phyloP scores from a whole-genome alignment of 2,888 invertebrate genomes.

The Lasioglossum lativentre region DNA sequence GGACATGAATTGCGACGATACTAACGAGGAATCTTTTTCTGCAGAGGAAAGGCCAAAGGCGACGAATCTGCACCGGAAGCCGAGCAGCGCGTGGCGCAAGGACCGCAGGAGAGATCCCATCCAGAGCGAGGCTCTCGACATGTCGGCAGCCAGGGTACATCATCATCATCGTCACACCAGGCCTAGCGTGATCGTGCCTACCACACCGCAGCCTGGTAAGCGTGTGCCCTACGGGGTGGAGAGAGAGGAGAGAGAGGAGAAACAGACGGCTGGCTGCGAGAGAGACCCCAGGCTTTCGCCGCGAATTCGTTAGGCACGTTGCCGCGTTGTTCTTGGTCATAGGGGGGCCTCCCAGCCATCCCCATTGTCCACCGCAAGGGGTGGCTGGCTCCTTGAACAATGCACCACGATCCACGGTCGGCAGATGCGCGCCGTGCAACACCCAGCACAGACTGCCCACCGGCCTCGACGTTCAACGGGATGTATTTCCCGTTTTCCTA shows the following conservation, averaged over 20 bases:
- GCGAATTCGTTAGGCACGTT: conserved; percentile 56
- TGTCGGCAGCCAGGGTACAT: conserved; percentile 81
- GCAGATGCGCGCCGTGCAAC: conserved; percentile 61
- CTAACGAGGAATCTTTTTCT: conserved; percentile 7
- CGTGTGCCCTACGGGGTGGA: not conserved
- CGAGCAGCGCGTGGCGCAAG: conserved; percentile 83
- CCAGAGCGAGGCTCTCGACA: conserved; percentile 83
- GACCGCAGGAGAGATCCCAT: conserved; percentile 83
- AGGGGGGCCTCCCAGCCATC: conserved; percentile 9
- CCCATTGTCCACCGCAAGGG: conserved; percentile 59
- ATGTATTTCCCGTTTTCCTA: conserved; percentile 21
- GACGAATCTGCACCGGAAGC: conserved; percentile 81
- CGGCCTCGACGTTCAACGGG: conserved; percentile 11
- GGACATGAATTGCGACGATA: not conserved
- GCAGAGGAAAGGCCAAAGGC: conserved; percentile 82
- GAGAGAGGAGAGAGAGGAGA: not conserved
- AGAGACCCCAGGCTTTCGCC: conserved; percentile 2
- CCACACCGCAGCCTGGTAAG: conserved; percentile 80
- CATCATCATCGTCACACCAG: conserved; percentile 78
- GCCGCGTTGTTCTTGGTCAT: conserved; percentile 45
- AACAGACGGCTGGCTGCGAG: conserved; percentile 8
- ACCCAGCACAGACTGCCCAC: conserved; percentile 32
- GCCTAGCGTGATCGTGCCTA: conserved; percentile 83
- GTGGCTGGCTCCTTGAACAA: conserved; percentile 58
- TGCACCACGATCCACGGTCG: conserved; percentile 52